Percentiles rank a stretch among this genome's conserved stretches.
These are phyloP conservation scores for Drosophila nigromelanica DNA, from an alignment of 1,140 invertebrate genomes.

Conservation along the genomic window DNA sequence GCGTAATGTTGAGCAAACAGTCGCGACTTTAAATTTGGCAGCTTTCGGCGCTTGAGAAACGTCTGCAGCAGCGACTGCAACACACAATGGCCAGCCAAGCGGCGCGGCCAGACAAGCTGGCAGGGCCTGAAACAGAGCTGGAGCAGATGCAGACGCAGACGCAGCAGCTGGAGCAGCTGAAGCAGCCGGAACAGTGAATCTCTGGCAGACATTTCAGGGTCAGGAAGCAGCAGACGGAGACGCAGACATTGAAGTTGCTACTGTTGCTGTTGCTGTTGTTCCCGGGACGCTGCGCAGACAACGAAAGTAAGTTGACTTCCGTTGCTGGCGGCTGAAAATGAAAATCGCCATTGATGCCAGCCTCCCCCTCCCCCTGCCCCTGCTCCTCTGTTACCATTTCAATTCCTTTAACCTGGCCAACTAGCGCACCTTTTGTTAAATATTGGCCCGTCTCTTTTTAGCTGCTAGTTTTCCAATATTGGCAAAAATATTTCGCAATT, in stretches of 20 bases:
- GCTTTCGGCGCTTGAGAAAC: background rate
- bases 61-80: slow-evolving; percentile 48
- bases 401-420: background rate
- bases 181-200: background rate
- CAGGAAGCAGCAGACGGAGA: slow-evolving; percentile 55
- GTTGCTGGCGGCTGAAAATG: slow-evolving; percentile 71
- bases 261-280: background rate
- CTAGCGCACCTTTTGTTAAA: slow-evolving; percentile 51
- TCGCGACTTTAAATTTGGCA: slow-evolving; percentile 69
- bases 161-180: slow-evolving; percentile 5
- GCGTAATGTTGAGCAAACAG: slow-evolving; percentile 69
- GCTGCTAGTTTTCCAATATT: slow-evolving; percentile 47
- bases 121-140: background rate
- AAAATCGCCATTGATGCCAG: slow-evolving; percentile 50
- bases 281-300: slow-evolving; percentile 34
- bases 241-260: background rate
- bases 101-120: slow-evolving; percentile 13
- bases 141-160: background rate
- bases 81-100: slow-evolving; percentile 44
- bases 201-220: slow-evolving; percentile 37
- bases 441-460: slow-evolving; percentile 32
- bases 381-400: background rate
- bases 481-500: slow-evolving; percentile 51
- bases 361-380: background rate
- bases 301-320: slow-evolving; percentile 76